Evolutionary conservation across 1,140 invertebrate species (phyloP), one percentile per base, ranked within the genome.

Genomic region (Macrostomum lignano): DNA sequence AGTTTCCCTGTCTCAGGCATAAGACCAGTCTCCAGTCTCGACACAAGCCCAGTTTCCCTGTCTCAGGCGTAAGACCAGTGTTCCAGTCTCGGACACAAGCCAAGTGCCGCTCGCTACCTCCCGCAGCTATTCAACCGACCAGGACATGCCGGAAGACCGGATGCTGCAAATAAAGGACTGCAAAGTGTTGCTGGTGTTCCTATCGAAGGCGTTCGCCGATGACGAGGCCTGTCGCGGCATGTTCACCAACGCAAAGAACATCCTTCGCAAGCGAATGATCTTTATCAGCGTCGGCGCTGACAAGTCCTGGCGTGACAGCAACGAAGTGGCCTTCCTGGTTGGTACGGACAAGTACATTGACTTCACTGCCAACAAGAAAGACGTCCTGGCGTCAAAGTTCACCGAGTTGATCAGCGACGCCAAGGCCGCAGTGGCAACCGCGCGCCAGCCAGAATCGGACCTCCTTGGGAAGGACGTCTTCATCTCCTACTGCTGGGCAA

Each of bases 401-500:
- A 36, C 23, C 31, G 17, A 25, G 22, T 21, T 17, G 19, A 33
- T 20, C 15, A 33, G 21, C 21, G 31, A 37, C 15, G 29, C n/a
- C 13, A 26, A n/a, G 30, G 35, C n/a, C 34, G 19, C 10, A 40
- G 28, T 17, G 25, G n/a, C 6, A 23, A 33, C 10, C 17, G 10
- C 17, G 20, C 40, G 7, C 42, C 42, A n/a, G n/a, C n/a, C 9
- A 17, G 5, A 2, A 32, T 29, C 17, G 21, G 28, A 21, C 36
- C 31, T 7, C 20, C 36, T n/a, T n/a, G n/a, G n/a, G n/a, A n/a
- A n/a, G 0, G 44, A 43, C 22, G 40, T 44, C n/a, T 55, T 55
- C 38, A 42, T 55, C n/a, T 51, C 48, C 38, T 55, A 55, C 31
- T 47, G 44, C 25, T 52, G 51, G 49, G 28, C 32, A 5, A 55